phyloP scores from a whole-genome alignment of 2,888 invertebrate species.

The Fragum whitleyi region DNA sequence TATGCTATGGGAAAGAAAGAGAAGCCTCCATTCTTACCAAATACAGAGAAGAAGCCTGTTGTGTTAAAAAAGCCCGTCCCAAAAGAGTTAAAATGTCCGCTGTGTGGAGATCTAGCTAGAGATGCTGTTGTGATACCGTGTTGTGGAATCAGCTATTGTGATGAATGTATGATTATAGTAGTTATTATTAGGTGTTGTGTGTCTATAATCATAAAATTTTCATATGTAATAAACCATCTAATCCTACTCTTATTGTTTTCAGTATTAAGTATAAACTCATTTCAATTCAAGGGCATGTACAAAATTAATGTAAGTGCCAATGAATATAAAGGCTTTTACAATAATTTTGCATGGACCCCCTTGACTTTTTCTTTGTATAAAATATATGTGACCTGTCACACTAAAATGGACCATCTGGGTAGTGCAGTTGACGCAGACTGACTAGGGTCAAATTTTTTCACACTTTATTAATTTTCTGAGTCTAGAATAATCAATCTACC shows the following conservation, averaged over 20 bases:
- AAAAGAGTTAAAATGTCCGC: constrained; percentile 95
- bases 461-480: too few relatives aligned
- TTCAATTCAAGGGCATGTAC: too few relatives aligned
- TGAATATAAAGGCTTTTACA: too few relatives aligned
- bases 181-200: not conserved
- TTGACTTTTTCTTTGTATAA: too few relatives aligned
- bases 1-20: constrained; percentile 91
- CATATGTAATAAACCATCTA: not conserved
- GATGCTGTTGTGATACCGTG: constrained; percentile 99
- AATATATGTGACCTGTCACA: too few relatives aligned
- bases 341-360: too few relatives aligned
- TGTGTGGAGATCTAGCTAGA: constrained; percentile 95
- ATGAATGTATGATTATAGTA: constrained; percentile 92
- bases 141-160: constrained; percentile 99
- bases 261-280: too few relatives aligned
- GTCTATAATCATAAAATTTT: not conserved
- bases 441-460: too few relatives aligned
- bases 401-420: too few relatives aligned
- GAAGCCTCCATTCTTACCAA: constrained; percentile 88
- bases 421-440: too few relatives aligned
- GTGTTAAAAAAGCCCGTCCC: constrained; percentile 88
- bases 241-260: not conserved
- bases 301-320: too few relatives aligned
- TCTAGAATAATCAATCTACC: too few relatives aligned
- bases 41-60: constrained; percentile 77